Evolutionary conservation across 2,113 vertebrate genomes (phyloP), one percentile per base, ranked within the genome.

Genomic region (Oplegnathus fasciatus): DNA sequence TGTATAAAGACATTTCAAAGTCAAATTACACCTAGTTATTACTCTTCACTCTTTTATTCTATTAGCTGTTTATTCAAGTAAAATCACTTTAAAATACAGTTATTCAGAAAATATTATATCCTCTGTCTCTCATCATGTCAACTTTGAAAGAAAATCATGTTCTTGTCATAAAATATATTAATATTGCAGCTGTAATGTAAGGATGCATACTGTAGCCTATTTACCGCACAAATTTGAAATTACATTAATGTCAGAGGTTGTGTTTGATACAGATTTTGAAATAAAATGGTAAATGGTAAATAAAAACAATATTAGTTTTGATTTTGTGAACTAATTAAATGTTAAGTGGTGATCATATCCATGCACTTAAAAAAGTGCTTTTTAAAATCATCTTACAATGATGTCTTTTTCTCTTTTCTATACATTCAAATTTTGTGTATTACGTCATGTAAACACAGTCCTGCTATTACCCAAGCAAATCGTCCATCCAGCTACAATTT

Each of bases 401-500:
- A 54, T 40, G 26, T 17, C 1, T 58, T 58, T 22, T 37, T 37
- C 6, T 37, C 6, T 40, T 64, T 22, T 9, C 52, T 24, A 1
- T 54, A 55, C 13, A 30, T 66, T 69, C 32, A 8, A 62, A 22
- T 17, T 26, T 75, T 75, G 20, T 68, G 37, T 34, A 40, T 48
- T 42, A 28, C 18, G 34, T 65, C 15, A 54, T 57, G 11, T 24
- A 44, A 78, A 50, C 32, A 44, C 24, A 64, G 0, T 30, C 13
- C 3, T 20, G 6, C 68, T 24, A 9, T 87, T 84, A 96, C 9
- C 94, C 93, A 1, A 96, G 80, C 44, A 96, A 89, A 61, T 96
- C 95, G 82, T 94, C 94, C 91, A 96, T 94, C 95, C 94, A 95
- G 80, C 88, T 94, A n/a, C 61, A 94, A 61, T 70, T 65, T 46